These are phyloP conservation scores for Sminthurinus signatus DNA, from an alignment of 1,140 invertebrate species.

Conservation along the genomic window DNA sequence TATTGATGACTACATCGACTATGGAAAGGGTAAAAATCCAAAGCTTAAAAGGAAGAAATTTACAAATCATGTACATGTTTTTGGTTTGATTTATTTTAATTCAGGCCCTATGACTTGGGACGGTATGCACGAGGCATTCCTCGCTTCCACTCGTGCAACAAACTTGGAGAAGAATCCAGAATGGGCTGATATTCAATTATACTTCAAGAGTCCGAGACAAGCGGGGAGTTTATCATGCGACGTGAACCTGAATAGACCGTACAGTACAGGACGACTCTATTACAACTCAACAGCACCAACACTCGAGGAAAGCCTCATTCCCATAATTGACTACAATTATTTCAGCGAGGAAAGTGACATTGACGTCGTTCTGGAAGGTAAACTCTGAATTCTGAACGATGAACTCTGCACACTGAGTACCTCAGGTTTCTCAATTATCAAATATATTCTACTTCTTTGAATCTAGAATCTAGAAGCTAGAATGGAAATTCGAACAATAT, in stretches of 20 bases:
- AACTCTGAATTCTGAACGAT: background rate
- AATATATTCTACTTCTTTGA: background rate
- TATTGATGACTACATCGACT: too few relatives aligned
- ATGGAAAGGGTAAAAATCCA: too few relatives aligned
- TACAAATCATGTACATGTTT: background rate
- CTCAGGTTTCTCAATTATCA: background rate
- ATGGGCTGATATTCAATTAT: constrained; percentile 6
- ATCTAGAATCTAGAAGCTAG: background rate
- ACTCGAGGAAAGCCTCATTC: background rate
- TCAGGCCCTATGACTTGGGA: background rate
- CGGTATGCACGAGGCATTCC: background rate
- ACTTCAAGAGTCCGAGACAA: background rate
- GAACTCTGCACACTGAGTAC: background rate
- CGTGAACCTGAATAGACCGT: background rate
- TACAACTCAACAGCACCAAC: background rate
- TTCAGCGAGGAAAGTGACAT: background rate
- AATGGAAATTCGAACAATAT: background rate
- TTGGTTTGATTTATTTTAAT: background rate
- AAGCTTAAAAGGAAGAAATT: too few relatives aligned
- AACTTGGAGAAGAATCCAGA: background rate
- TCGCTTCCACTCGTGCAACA: background rate
- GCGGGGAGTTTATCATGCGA: background rate
- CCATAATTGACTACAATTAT: background rate
- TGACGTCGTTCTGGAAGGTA: background rate
- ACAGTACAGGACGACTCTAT: background rate